Percentiles rank a stretch among this genome's conserved stretches.
Evolutionary conservation across 2,113 vertebrate genomes (phyloP).

Genomic region (Dasyprocta punctata): DNA sequence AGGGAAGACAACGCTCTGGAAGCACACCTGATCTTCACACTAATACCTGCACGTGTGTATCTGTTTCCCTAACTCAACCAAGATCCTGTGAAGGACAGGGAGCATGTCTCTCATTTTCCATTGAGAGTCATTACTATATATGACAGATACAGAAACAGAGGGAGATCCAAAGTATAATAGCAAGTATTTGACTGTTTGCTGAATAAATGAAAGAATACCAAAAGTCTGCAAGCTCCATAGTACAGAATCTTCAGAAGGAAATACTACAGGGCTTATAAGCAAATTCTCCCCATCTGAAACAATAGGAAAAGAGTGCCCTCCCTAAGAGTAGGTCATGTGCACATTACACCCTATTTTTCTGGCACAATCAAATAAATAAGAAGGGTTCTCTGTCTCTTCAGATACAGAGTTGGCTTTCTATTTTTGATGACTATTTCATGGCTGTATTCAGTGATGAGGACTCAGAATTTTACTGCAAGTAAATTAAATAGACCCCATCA

Average conservation of each 20-base stretch:
- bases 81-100: background rate
- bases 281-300: background rate
- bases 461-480: background rate
- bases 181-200: background rate
- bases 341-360: background rate
- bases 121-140: background rate
- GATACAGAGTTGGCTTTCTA: background rate
- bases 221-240: background rate
- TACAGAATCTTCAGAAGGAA: constrained; percentile 8
- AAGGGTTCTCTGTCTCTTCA: background rate
- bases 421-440: background rate
- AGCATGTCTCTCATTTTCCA: background rate
- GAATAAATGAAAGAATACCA: background rate
- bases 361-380: background rate
- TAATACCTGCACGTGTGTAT: background rate
- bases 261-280: background rate
- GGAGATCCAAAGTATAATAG: background rate
- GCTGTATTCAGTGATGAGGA: background rate
- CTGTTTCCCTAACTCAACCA: background rate
- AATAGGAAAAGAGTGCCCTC: background rate
- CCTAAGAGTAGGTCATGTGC: background rate
- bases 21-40: background rate
- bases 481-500: background rate
- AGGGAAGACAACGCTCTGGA: background rate
- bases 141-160: background rate